Evolutionary conservation across 1,140 invertebrate species (phyloP), one percentile per base, ranked within the genome.

Genomic region (Drosophila obscura): DNA sequence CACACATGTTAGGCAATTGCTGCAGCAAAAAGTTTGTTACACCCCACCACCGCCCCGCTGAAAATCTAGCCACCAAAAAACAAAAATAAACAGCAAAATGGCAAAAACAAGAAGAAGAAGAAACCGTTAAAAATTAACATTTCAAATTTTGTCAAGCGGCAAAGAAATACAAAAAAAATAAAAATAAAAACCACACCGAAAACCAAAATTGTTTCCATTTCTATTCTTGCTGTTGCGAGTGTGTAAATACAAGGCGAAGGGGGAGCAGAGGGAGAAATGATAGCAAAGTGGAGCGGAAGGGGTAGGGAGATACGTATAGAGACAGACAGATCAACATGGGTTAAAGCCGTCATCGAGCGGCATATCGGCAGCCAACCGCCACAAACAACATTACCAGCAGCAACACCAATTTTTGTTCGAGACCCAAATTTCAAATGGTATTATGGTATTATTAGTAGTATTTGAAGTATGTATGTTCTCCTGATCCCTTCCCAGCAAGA

Each of bases 81-180:
- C 4, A 51, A 51, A 35, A 52, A 19, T 39, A 41, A 65, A 39
- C 43, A 39, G n/a, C 9, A 43, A 65, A 65, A 66, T 53, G 22
- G 11, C 35, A 39, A 39, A 39, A 39, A 35, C 8, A 39, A 31
- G 28, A 31, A 31, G 2, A 26, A 28, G 5, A 28, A 28, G 52
- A 66, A 48, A 64, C 65, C 43, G 49, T 45, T 63, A 66, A 66
- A 63, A 46, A 53, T 68, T 65, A 39, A 68, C 45, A 68, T 65
- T 68, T 68, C 61, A 68, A 65, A 68, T 68, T 68, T 68, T 68
- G 65, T 67, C 65, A 67, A 65, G 64, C 64, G 59, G 64, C 45
- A 44, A 9, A 51, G 24, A 45, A 66, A 39, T 39, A 28, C n/a
- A 15, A 59, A 43, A 39, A 35, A 4, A 24, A 39, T 22, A 11